phyloP scores from a whole-genome alignment of 1,140 invertebrate species.

The Drosophila takahashii region DNA sequence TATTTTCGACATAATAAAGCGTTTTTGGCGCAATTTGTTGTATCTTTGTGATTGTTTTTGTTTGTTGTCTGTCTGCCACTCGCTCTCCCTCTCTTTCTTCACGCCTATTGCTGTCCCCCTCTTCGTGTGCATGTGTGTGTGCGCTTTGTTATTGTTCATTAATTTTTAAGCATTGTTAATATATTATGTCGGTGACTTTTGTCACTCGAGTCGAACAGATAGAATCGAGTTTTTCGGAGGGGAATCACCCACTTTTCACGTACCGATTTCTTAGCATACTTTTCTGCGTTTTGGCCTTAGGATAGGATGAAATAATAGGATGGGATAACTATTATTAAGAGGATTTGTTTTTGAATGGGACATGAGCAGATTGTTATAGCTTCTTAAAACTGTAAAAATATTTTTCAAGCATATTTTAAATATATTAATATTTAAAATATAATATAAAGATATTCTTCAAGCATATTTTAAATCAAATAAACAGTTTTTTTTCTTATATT shows the following conservation, averaged over 20 bases:
- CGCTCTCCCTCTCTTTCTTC: background rate
- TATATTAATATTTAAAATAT: too few relatives aligned
- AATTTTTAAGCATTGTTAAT: constrained; percentile 77
- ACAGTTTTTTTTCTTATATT: too few relatives aligned
- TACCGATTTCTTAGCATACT: constrained; percentile 16
- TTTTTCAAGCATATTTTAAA: too few relatives aligned
- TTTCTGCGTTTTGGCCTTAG: background rate
- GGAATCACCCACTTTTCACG: background rate
- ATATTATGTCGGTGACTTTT: constrained; percentile 61
- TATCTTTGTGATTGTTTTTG: constrained; percentile 29
- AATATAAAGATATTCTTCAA: too few relatives aligned
- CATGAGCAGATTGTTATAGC: background rate
- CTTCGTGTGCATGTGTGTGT: constrained; percentile 10
- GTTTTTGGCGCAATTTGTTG: constrained; percentile 67
- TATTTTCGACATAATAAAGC: constrained; percentile 76
- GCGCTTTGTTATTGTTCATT: constrained; percentile 68
- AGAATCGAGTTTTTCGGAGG: background rate
- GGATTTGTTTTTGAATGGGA: background rate
- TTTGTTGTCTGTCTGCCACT: constrained; percentile 28
- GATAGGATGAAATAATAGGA: background rate
- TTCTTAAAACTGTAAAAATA: background rate
- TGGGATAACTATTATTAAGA: background rate
- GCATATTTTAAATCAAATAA: too few relatives aligned
- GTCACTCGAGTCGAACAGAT: constrained; percentile 20
- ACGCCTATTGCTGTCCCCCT: background rate